A percentile compares a stretch with the other conserved stretches of the same genome.
Conservation (phyloP, 1,140 invertebrate genomes). For the Lepidostoma basale region DNA sequence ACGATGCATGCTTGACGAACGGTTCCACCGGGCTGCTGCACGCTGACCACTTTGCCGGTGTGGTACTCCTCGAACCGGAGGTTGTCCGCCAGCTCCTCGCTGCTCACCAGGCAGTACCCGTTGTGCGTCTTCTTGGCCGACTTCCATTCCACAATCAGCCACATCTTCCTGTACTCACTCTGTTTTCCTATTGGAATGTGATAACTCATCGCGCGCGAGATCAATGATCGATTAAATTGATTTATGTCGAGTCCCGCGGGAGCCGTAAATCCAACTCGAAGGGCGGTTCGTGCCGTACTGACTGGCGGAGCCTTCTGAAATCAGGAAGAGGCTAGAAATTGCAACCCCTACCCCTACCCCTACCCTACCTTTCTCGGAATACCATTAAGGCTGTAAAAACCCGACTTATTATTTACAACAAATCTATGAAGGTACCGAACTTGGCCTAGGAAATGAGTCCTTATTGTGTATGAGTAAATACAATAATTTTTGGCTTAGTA, state of each 20-base stretch:
- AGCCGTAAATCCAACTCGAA: constrained; percentile 7
- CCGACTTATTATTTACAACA: constrained; percentile 6
- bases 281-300: background rate
- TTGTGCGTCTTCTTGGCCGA: constrained; percentile 19
- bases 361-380: constrained; percentile 34
- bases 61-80: constrained; percentile 31
- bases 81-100: constrained; percentile 21
- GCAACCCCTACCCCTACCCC: constrained; percentile 19
- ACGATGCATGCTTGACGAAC: constrained; percentile 35
- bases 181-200: constrained; percentile 31
- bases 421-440: constrained; percentile 23
- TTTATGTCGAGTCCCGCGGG: background rate
- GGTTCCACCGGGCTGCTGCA: constrained; percentile 3
- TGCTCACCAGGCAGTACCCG: constrained; percentile 32
- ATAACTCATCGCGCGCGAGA: constrained; percentile 21
- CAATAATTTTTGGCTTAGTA: constrained; percentile 16
- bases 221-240: background rate
- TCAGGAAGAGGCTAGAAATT: constrained; percentile 14
- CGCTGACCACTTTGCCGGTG: constrained; percentile 37
- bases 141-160: constrained; percentile 42
- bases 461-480: constrained; percentile 6
- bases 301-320: background rate
- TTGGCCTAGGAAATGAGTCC: background rate
- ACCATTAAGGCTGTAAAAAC: constrained; percentile 36
- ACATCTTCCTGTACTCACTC: constrained; percentile 27